Conservation (phyloP, 37 sponge, comb jelly and placozoan species). For the Haliclona indistincta region DNA sequence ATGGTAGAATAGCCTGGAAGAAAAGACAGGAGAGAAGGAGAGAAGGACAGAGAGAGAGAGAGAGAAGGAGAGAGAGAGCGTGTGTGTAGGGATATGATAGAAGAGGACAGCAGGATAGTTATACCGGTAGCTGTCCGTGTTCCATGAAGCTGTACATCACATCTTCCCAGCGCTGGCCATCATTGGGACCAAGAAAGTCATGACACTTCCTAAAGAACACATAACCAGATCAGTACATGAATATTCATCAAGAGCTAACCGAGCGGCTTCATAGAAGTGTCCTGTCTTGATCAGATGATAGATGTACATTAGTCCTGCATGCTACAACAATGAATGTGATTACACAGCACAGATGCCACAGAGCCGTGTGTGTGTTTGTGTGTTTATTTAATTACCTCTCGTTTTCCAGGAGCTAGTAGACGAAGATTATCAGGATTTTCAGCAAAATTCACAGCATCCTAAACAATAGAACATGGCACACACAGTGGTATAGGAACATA, state of each 20-base stretch:
- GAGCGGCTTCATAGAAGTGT: slow-evolving; percentile 80
- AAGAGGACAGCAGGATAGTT: not conserved
- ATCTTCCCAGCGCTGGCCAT: slow-evolving; percentile 62
- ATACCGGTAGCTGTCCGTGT: slow-evolving; percentile 43
- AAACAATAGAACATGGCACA: not conserved
- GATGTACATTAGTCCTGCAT: slow-evolving; percentile 75
- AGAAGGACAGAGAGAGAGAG: too few relatives aligned
- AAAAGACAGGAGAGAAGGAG: too few relatives aligned
- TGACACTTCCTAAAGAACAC: slow-evolving; percentile 39
- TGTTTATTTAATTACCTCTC: slow-evolving; percentile 30
- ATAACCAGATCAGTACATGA: not conserved
- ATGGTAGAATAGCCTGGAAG: slow-evolving; percentile 60
- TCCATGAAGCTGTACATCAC: slow-evolving; percentile 57
- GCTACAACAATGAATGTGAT: slow-evolving; percentile 4
- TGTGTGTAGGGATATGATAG: not conserved
- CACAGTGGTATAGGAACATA: not conserved
- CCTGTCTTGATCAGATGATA: slow-evolving; percentile 57
- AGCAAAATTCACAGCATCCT: slow-evolving; percentile 57
- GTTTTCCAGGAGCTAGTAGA: slow-evolving; percentile 16
- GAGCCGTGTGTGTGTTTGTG: not conserved
- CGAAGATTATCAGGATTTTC: slow-evolving; percentile 49
- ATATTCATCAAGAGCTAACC: slow-evolving; percentile 20
- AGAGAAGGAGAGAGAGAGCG: too few relatives aligned
- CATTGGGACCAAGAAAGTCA: slow-evolving; percentile 20
- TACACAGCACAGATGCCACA: not conserved